Evolutionary conservation across 2,113 vertebrate species (phyloP), one percentile per base, ranked within the genome.

Genomic region (Grammomys surdaster): DNA sequence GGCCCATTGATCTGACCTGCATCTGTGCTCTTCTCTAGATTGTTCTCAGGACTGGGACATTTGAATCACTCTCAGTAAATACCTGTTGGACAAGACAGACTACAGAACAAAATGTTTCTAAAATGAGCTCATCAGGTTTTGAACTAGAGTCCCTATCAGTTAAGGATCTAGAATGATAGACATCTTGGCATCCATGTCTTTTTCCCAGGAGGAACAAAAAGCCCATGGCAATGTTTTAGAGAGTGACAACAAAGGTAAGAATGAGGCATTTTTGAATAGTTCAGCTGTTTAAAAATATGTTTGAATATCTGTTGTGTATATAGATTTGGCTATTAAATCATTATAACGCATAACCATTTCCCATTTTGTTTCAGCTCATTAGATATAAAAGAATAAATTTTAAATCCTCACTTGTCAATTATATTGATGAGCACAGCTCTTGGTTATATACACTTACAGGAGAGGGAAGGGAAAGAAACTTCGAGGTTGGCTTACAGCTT

Each of bases 11-110:
- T 90, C 94, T 86, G 92, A 56, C 95, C n/a, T 70, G 94, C 92
- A 97, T 95, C 87, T 98, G 94, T n/a, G 88, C 92, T 97, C 94
- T 97, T 86, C 91, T 97, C 96, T 97, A 94, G 96, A 96, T 95
- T 84, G 85, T 46, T 94, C 89, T 67, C 87, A 65, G 91, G 93
- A 95, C 67, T 72, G 67, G 87, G 56, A 95, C 81, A 78, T 93
- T 96, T 96, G 89, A 98, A 97, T 77, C 0, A 10, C 70, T 94
- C 81, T 51, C 89, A 88, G 88, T 65, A 97, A 90, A 90, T 43
- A 78, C 22, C 69, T 77, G 0, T 51, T 88, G 20, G 78, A 92
- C 56, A 36, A 43, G 22, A 90, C 7, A 89, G 28, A 80, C 95
- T 70, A 28, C 73, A 97, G 26, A 86, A 95, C 85, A 76, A 84